Percentiles rank a stretch among this genome's conserved stretches.
These are phyloP conservation scores for Aquatica leii DNA, from an alignment of 2,888 invertebrate genomes.

Conservation along the genomic window DNA sequence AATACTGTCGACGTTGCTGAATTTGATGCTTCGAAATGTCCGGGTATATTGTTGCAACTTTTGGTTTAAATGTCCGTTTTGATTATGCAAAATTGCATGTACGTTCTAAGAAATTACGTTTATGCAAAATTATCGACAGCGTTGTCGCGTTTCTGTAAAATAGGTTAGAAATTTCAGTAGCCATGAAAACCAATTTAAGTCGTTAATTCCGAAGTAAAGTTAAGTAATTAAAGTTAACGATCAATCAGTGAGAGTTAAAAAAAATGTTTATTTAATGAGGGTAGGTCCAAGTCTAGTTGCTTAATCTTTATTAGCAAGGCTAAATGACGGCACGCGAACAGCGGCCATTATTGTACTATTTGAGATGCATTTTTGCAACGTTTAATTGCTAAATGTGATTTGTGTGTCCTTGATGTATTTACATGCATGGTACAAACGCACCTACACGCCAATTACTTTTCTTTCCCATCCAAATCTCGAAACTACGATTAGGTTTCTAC, in stretches of 20 bases:
- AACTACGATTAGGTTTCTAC: too few relatives aligned
- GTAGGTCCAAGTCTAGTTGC: conserved; percentile 3
- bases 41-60: conserved; percentile 26
- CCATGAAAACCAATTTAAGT: background rate
- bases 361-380: conserved; percentile 31
- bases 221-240: background rate
- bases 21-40: conserved; percentile 32
- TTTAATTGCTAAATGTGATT: conserved; percentile 46
- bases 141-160: too few relatives aligned
- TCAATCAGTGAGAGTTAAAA: conserved; percentile 4
- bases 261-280: conserved; percentile 2
- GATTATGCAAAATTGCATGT: conserved; percentile 16
- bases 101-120: background rate
- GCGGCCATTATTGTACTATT: conserved; percentile 20
- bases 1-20: conserved; percentile 32
- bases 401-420: conserved; percentile 42
- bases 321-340: conserved; percentile 14
- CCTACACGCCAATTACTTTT: conserved; percentile 12
- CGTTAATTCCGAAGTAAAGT: background rate
- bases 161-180: too few relatives aligned
- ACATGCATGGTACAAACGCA: conserved; percentile 10
- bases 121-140: background rate
- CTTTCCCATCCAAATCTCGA: too few relatives aligned
- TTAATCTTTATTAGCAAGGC: conserved; percentile 14
- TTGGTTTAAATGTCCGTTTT: conserved; percentile 20